phyloP scores from a whole-genome alignment of 92 coral and sea anemone species.

The Palythoa grandis region DNA sequence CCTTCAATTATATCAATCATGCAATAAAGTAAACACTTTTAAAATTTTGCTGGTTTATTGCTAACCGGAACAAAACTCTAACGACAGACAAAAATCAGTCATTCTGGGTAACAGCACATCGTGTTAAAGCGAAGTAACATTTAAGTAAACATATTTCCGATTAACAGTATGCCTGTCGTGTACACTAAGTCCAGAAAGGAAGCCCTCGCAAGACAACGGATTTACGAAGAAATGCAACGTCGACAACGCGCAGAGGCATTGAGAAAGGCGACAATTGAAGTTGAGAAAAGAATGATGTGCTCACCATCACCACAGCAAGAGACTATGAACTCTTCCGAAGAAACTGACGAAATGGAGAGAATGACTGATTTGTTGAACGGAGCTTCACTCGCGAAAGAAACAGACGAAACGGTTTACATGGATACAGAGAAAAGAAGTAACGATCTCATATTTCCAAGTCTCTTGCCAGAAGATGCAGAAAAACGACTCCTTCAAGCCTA shows the following conservation, averaged over 20 bases:
- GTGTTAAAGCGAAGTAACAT: not conserved
- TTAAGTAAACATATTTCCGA: not conserved
- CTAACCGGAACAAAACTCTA: not conserved
- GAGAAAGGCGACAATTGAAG: constrained; percentile 24
- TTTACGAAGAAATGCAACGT: constrained; percentile 20
- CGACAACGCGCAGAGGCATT: constrained; percentile 25
- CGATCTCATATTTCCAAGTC: constrained; percentile 12
- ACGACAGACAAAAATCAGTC: not conserved
- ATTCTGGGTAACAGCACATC: not conserved
- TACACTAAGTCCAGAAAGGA: constrained; percentile 37
- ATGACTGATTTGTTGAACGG: constrained; percentile 27
- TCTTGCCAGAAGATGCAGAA: constrained; percentile 30
- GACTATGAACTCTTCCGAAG: not conserved
- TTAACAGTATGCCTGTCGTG: constrained; percentile 21
- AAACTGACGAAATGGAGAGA: not conserved
- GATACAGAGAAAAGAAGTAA: constrained; percentile 2
- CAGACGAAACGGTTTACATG: not conserved
- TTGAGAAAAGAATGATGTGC: constrained; percentile 10
- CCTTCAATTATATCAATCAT: not conserved
- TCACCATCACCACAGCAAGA: constrained; percentile 10
- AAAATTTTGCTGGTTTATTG: not conserved
- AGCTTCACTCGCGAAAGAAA: not conserved
- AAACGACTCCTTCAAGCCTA: constrained; percentile 33
- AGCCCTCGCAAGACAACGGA: not conserved
- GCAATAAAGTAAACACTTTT: not conserved